Percentiles rank a stretch among this genome's conserved stretches.
Evolutionary conservation across 2,888 invertebrate genomes (phyloP).

Genomic region (Erebia palarica): DNA sequence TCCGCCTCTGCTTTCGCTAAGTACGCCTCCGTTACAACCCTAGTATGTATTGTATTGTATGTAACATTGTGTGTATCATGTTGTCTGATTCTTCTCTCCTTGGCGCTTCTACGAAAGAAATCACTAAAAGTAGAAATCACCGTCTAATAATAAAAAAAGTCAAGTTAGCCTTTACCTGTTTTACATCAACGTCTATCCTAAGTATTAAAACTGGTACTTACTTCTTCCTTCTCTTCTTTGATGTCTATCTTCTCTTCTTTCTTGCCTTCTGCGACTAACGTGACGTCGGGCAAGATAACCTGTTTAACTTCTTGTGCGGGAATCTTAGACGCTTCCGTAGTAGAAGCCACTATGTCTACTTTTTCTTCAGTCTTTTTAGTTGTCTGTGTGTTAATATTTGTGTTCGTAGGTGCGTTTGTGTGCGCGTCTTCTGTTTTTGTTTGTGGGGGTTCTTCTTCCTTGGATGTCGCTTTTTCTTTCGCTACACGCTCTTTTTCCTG

Average conservation of each 20-base stretch:
- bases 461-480: conserved; percentile 49
- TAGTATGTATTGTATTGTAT: too few species aligned
- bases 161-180: too few species aligned
- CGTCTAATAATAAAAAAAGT: too few species aligned
- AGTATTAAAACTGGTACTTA: conserved; percentile 21
- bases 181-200: too few species aligned
- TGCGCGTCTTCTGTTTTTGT: conserved; percentile 33
- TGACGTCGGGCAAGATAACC: conserved; percentile 67
- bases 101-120: too few species aligned
- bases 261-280: conserved; percentile 62
- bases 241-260: conserved; percentile 57
- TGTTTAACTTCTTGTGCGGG: conserved; percentile 38
- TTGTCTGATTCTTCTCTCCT: too few species aligned
- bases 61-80: too few species aligned
- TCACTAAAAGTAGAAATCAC: too few species aligned
- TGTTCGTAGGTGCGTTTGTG: conserved; percentile 4
- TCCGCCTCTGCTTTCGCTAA: too few species aligned
- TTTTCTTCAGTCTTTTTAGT: conserved; percentile 26
- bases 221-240: conserved; percentile 54
- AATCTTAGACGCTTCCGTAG: conserved; percentile 5
- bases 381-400: conserved; percentile 12
- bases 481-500: conserved; percentile 65
- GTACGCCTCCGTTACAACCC: too few species aligned
- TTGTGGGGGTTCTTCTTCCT: conserved; percentile 39
- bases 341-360: conserved; percentile 15